A percentile compares a stretch with the other conserved stretches of the same genome.
phyloP scores from a whole-genome alignment of 2,888 invertebrate genomes.

The Rosalia funebris region DNA sequence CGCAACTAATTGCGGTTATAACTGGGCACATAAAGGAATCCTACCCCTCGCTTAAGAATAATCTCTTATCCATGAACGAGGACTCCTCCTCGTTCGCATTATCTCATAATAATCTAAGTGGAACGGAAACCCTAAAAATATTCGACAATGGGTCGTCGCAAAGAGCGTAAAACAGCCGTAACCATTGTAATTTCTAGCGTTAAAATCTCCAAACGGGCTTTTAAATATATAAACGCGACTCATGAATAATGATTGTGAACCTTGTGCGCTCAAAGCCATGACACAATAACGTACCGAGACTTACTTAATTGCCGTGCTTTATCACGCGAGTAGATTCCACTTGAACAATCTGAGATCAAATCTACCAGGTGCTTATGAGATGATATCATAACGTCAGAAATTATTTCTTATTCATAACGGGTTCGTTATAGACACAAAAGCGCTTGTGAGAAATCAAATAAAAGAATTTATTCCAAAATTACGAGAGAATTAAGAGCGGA shows the following conservation, averaged over 20 bases:
- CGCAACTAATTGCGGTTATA: no score
- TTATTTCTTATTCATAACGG: no score
- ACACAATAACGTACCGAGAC: slow-evolving; percentile 18
- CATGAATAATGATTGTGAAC: slow-evolving; percentile 12
- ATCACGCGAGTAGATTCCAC: slow-evolving; percentile 1
- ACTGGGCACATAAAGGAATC: no score
- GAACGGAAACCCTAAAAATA: slow-evolving; percentile 1
- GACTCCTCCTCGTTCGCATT: background rate
- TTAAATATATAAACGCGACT: slow-evolving; percentile 8
- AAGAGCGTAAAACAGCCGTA: slow-evolving; percentile 8
- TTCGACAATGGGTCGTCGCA: background rate
- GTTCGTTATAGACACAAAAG: no score
- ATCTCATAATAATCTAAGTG: slow-evolving; percentile 1
- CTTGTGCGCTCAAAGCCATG: slow-evolving; percentile 10
- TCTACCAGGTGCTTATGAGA: no score
- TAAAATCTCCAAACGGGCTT: slow-evolving; percentile 14
- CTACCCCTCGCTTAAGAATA: no score
- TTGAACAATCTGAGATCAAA: no score
- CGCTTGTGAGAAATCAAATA: no score
- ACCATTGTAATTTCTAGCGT: slow-evolving; percentile 9
- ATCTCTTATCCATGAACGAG: background rate
- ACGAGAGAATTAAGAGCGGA: no score
- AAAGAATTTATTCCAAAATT: no score
- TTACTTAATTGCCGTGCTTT: background rate
- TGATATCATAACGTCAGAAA: no score